Evolutionary conservation across 2,888 invertebrate species (phyloP).

Genomic region (Cheilosia soror): DNA sequence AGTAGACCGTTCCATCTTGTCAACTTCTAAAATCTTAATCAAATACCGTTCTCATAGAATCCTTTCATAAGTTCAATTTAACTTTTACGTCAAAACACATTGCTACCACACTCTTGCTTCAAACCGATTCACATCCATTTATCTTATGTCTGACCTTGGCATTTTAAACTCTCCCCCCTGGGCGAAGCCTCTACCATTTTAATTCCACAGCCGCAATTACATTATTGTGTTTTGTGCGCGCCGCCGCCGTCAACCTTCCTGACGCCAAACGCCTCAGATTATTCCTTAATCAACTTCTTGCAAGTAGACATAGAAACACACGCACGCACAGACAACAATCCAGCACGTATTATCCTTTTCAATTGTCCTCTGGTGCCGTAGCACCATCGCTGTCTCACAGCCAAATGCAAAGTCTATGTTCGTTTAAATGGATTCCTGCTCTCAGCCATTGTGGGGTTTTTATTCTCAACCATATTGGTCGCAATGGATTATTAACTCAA

Average conservation of each 20-base stretch:
- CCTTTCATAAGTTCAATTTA: constrained; percentile 36
- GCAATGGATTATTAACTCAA: constrained; percentile 42
- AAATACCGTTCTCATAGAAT: constrained; percentile 37
- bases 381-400: background rate
- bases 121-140: background rate
- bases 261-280: constrained; percentile 69
- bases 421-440: constrained; percentile 37
- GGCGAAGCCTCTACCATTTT: constrained; percentile 38
- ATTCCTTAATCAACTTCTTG: constrained; percentile 63
- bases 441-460: constrained; percentile 50
- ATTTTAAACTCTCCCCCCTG: constrained; percentile 41
- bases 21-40: constrained; percentile 22
- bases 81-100: constrained; percentile 28
- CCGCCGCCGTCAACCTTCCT: constrained; percentile 56
- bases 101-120: background rate
- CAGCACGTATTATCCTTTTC: constrained; percentile 66
- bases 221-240: constrained; percentile 54
- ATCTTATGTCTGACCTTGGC: constrained; percentile 50
- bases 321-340: constrained; percentile 50
- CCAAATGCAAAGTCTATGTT: constrained; percentile 51
- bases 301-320: constrained; percentile 30
- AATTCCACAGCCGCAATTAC: constrained; percentile 65
- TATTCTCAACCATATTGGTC: constrained; percentile 47
- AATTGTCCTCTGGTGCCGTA: constrained; percentile 47
- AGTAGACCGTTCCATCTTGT: constrained; percentile 15